Base-by-base conservation (phyloP, 2,888 invertebrate genomes). In the Erebia ligea region DNA sequence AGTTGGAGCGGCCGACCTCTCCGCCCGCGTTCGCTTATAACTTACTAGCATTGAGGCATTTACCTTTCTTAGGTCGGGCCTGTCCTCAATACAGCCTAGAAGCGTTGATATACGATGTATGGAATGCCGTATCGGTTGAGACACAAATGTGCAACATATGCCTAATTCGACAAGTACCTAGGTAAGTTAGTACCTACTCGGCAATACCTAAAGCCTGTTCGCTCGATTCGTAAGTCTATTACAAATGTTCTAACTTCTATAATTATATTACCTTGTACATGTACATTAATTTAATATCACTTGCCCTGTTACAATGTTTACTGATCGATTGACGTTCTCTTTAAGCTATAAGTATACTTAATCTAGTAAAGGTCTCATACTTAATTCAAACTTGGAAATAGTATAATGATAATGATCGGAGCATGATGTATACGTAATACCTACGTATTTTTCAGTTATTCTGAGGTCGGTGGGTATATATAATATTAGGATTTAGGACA, bases 61-160 rank as follows among this genome's bases (percentile, higher is more conserved):
- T 91, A 90, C 91, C 91, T 91, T 91, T 91, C 91, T 89, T 91
- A 90, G 91, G 88, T 90, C 86, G 85, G 84, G 85, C 86, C 86
- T 92, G 92, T 91, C 90, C 92, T 90, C 91, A 91, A 90, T 91
- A 87, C 86, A 79, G 78, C 75, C 84, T 88, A 84, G 86, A 88
- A 86, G 86, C 87, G 86, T 87, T 90, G 88, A 91, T 90, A 91
- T 90, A 91, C 86, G 86, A 89, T 88, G 86, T 84, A 86, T 82
- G 85, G 86, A 87, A 88, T 89, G 87, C 82, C 75, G 82, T 79
- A 81, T 86, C 82, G 84, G 85, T 87, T 88, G 85, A 86, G 82
- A 87, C 84, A 87, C 86, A 85, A 85, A 87, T 88, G 89, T 86
- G 90, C 88, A 88, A 89, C 86, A 85, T 83, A 82, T 81, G 80